A percentile compares a stretch with the other conserved stretches of the same genome.
Evolutionary conservation across 2,888 invertebrate species (phyloP).

Genomic region (Apotomis capreana): DNA sequence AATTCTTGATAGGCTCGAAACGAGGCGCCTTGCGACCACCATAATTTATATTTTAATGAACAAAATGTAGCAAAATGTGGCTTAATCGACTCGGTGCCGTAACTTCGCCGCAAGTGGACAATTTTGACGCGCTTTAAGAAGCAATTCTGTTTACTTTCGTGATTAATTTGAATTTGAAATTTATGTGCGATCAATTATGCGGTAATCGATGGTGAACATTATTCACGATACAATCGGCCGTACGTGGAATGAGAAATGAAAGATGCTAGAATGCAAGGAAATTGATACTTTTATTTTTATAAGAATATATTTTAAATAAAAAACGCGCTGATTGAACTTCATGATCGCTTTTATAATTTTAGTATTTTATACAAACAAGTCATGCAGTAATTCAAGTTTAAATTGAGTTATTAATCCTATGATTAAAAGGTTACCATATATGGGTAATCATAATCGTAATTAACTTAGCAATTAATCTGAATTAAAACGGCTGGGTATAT

Average conservation of each 20-base stretch:
- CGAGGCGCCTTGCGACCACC: slow-evolving; percentile 43
- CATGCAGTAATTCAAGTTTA: too few relatives aligned
- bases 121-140: slow-evolving; percentile 54
- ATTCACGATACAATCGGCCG: slow-evolving; percentile 30
- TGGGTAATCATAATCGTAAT: too few relatives aligned
- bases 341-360: too few relatives aligned
- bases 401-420: too few relatives aligned
- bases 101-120: slow-evolving; percentile 55
- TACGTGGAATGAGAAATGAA: slow-evolving; percentile 37
- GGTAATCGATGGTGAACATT: slow-evolving; percentile 34
- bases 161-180: slow-evolving; percentile 63
- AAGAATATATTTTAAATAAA: not conserved
- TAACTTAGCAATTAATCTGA: too few relatives aligned
- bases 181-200: slow-evolving; percentile 48
- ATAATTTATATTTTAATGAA: slow-evolving; percentile 55
- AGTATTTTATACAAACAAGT: too few relatives aligned
- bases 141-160: slow-evolving; percentile 60
- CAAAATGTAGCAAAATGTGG: slow-evolving; percentile 52
- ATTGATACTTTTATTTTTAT: not conserved
- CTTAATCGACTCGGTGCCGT: slow-evolving; percentile 57
- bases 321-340: not conserved
- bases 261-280: not conserved
- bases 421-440: too few relatives aligned
- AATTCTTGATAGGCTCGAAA: slow-evolving; percentile 28
- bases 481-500: too few relatives aligned